Conservation (phyloP, 2,113 vertebrate species). For the Hylia prasina region DNA sequence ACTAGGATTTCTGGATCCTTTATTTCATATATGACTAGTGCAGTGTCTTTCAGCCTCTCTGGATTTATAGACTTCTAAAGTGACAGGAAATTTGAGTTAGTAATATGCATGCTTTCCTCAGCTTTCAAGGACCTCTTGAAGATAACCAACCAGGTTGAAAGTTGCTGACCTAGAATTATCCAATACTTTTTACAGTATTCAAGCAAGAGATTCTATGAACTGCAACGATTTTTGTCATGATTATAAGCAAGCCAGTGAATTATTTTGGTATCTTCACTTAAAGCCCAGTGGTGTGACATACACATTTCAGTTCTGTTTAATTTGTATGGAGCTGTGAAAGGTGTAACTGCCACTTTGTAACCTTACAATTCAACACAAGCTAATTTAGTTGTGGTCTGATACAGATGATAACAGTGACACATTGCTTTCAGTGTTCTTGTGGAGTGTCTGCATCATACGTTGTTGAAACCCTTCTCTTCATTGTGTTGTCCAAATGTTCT, state of each 20-base stretch:
- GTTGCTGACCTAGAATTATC: background rate
- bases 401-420: background rate
- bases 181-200: background rate
- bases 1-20: background rate
- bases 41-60: background rate
- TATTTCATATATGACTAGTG: background rate
- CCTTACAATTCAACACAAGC: background rate
- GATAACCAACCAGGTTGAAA: background rate
- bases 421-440: background rate
- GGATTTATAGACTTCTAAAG: background rate
- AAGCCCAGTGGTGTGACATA: background rate
- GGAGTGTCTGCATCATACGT: background rate
- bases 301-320: background rate
- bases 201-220: background rate
- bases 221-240: background rate
- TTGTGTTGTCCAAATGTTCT: background rate
- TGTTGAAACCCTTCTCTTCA: background rate
- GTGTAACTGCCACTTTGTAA: background rate
- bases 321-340: background rate
- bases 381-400: background rate
- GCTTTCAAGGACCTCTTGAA: background rate
- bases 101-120: background rate
- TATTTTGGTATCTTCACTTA: background rate
- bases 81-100: background rate
- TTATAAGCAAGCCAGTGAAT: background rate